Base-by-base conservation (phyloP, 2,888 invertebrate genomes). In the Ophioninae sp. region DNA sequence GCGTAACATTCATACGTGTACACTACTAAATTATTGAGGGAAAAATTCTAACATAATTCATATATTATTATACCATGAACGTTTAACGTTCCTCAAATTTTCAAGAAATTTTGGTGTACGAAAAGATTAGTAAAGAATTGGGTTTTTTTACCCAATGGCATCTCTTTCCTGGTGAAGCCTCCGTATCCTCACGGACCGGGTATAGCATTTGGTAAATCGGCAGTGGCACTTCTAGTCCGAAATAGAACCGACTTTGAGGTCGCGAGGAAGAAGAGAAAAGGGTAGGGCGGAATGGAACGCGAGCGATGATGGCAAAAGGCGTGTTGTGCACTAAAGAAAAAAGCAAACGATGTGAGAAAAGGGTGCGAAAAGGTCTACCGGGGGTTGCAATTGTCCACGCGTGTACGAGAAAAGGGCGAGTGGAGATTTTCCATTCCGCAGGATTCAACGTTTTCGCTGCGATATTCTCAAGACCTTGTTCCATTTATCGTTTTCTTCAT, bases 171-270 rank as follows among this genome's bases (percentile, higher is more conserved):
- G 50, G 41, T 23, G 56, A 72, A 50, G 67, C 67, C 75, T 20
- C 64, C 69, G 65, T 37, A 61, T 61, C 62, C 50, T 13, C 50
- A 57, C 44, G 41, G 56, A 68, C 50, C 72, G 56, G 73, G 84
- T 87, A 88, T 86, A 88, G 89, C 88, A 89, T 90, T 91, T 91
- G 91, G 91, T 91, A 88, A 87, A 85, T 87, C 89, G 91, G 91
- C 91, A 91, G 90, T 88, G 85, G 82, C 83, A 89, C 87, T 87
- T 89, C 88, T 88, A 87, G 89, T 87, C 89, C 89, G 84, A 91
- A 91, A 91, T 91, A 91, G 91, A 90, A 90, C 88, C 87, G 88
- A 90, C 89, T 91, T 91, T 89, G 91, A 90, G 91, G 89, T 91
- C 87, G 87, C 86, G 85, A 86, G 87, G 86, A 88, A 87, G 75